A percentile compares a stretch with the other conserved stretches of the same genome.
phyloP scores from a whole-genome alignment of 2,113 vertebrate species.

The Rousettus leschenaultii region DNA sequence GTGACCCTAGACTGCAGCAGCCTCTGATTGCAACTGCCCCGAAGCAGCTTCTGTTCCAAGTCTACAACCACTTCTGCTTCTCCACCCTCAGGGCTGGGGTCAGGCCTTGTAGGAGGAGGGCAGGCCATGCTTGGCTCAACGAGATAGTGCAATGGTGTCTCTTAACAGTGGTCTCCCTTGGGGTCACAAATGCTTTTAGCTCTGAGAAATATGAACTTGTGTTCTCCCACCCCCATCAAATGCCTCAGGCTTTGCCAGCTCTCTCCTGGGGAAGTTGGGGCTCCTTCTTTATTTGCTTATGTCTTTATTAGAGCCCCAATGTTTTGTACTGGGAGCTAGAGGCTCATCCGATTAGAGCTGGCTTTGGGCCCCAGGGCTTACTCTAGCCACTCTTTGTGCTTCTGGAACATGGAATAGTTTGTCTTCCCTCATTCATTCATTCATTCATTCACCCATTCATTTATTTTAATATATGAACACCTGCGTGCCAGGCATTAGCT shows the following conservation, averaged over 20 bases:
- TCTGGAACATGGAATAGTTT: background rate
- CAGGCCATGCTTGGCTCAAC: background rate
- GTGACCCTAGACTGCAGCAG: background rate
- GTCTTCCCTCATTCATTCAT: background rate
- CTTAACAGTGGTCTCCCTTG: background rate
- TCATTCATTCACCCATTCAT: background rate
- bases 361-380: background rate
- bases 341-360: background rate
- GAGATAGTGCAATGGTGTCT: background rate
- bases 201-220: background rate
- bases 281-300: background rate
- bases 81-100: background rate
- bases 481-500: background rate
- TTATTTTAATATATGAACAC: background rate
- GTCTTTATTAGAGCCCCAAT: background rate
- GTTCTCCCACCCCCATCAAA: rapidly evolving
- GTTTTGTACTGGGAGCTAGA: background rate
- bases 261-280: background rate
- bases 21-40: background rate
- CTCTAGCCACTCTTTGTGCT: background rate
- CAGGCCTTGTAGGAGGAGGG: background rate
- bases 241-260: background rate
- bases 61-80: background rate
- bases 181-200: background rate
- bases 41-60: background rate